Evolutionary conservation across 2,797 vertebrate species (phyloP), one percentile per base, ranked within the genome.

Genomic region (Melanogrammus aeglefinus): DNA sequence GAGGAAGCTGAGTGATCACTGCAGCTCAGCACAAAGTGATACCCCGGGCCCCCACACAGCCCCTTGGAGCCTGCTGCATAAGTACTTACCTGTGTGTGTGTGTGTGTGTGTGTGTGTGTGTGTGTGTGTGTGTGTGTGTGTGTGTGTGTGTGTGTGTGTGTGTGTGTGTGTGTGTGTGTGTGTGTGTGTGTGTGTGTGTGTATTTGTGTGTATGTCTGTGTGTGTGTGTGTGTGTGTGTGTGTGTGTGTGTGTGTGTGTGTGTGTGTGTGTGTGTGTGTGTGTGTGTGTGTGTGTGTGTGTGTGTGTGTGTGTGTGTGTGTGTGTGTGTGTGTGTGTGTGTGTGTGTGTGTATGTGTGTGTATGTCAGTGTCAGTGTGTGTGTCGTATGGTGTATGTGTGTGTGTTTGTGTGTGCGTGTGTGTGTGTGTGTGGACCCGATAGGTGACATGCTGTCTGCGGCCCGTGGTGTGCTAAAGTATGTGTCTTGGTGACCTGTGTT

Each of bases 81-180:
- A 0, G 18, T 70, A 88, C 86, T 88, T 81, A 90, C 86, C 88
- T 78, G 77, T 14, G 14, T 13, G n/a, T 69, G 18, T 47, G 75
- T 47, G 44, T 3, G 33, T 73, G 63, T 82, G 51, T 76, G 3
- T 74, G 21, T 63, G 33, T 14, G 14, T 13, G n/a, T 14, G 14
- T 12, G 21, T 69, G 16, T 69, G 75, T 35, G 41, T 3, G 33
- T 71, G 57, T 82, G 51, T 75, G 3, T 74, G 41, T 63, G 51
- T 63, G 51, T 63, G 21, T 63, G 44, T 6, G 51, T 76, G 2
- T 78, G 77, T 14, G 14, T 13, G n/a, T 69, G 18, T 70, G 71
- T 47, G 44, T 3, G 29, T 71, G 63, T 82, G 51, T 76, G 3
- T 74, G 35, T 78, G 76, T 14, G 14, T 12, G n/a, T 47, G 18